phyloP scores from a whole-genome alignment of 2,888 invertebrate genomes.

The Morinoia aosen region DNA sequence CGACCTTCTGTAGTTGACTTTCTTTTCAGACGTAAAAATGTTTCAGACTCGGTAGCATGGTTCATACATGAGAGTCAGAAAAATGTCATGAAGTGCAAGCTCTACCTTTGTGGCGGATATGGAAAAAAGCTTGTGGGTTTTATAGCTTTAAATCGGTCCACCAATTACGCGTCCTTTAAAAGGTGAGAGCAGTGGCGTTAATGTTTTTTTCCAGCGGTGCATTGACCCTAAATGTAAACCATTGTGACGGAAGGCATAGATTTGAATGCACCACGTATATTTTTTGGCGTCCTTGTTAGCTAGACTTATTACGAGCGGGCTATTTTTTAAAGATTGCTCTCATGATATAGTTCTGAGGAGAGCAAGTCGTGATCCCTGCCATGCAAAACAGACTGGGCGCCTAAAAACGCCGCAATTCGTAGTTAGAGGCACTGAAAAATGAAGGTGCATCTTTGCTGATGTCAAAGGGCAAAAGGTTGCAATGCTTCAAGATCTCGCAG shows the following conservation, averaged over 20 bases:
- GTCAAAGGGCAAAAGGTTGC: not conserved
- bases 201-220: not conserved
- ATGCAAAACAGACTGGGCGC: not conserved
- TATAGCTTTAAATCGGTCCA: not conserved
- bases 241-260: not conserved
- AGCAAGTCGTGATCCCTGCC: not conserved
- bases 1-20: not conserved
- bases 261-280: not conserved
- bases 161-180: slow-evolving; percentile 9
- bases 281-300: not conserved
- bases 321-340: not conserved
- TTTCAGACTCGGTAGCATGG: not conserved
- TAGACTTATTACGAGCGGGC: not conserved
- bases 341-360: not conserved
- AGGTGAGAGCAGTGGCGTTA: not conserved
- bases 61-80: not conserved
- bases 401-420: not conserved
- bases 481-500: not conserved
- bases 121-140: not conserved
- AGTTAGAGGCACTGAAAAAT: not conserved
- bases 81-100: slow-evolving; percentile 10
- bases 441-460: not conserved
- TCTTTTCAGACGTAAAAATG: not conserved
- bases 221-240: not conserved
- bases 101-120: not conserved